Evolutionary conservation across 2,113 vertebrate genomes (phyloP), one percentile per base, ranked within the genome.

Genomic region (Campylorhamphus procurvoides): DNA sequence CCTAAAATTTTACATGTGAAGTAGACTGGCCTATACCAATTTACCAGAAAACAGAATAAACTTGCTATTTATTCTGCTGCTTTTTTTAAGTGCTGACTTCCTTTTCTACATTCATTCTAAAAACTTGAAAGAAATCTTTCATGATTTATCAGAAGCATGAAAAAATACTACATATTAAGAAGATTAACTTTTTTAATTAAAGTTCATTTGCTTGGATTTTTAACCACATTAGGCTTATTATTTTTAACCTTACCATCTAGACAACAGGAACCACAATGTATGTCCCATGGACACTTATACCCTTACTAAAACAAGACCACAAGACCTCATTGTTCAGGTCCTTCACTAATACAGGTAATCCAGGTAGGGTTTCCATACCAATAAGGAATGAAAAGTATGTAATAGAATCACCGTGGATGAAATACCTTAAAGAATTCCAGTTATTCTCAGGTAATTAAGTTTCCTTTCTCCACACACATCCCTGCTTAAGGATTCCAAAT

Each of bases 1-100:
- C 96, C 96, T 79, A 86, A 74, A 92, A 67, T 71, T 74, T 86
- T 84, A 62, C 85, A 86, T 84, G 83, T 83, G 76, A 62, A 62
- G 33, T 53, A 55, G 66, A 80, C 27, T 1, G 5, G 86, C 83
- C 79, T 71, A 31, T 46, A 88, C 55, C 46, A 83, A 77, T 53
- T 83, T 13, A 71, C 37, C 35, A 93, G 64, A 88, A 94, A 90
- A 62, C 2, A 62, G 33, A 77, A 67, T 55, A 74, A 90, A 63
- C 28, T 82, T 58, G 56, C 47, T 87, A 33, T 58, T 84, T 67
- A 53, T 67, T 90, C 42, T 66, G 19, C 69, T 80, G 58, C 53
- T 83, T 25, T 13, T 79, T 85, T 66, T 19, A 76, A 60, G 16
- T 12, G 18, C 37, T 87, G 69, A 72, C 24, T 84, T 77, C n/a